phyloP scores from a whole-genome alignment of 2,888 invertebrate species.

The Trachelus iudaicus region DNA sequence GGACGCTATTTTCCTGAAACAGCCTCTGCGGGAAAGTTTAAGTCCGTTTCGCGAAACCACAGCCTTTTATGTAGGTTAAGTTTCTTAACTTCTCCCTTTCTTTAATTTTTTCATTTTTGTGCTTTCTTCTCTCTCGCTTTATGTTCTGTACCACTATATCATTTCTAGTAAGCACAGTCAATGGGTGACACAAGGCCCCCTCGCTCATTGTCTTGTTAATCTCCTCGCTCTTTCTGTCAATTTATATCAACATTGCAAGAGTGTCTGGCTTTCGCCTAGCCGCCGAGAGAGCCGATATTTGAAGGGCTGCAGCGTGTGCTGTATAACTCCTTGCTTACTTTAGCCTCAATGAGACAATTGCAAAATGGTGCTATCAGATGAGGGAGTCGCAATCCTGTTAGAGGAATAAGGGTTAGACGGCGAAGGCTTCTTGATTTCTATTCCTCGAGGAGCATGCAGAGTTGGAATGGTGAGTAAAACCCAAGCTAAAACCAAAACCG shows the following conservation, averaged over 20 bases:
- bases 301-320: no score
- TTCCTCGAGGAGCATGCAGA: no score
- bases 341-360: no score
- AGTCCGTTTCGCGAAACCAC: not conserved
- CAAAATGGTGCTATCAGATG: no score
- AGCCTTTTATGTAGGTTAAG: not conserved
- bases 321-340: no score
- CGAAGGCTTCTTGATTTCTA: no score
- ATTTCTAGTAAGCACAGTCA: no score
- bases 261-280: no score
- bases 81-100: not conserved
- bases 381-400: no score
- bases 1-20: slow-evolving; percentile 1
- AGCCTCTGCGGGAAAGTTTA: not conserved
- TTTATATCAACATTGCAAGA: not conserved
- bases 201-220: not conserved
- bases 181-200: not conserved
- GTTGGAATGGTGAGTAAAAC: no score
- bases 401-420: no score
- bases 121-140: not conserved
- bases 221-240: not conserved
- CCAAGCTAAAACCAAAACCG: not conserved
- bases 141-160: not conserved
- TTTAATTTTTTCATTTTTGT: not conserved
- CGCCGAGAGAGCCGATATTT: no score